Evolutionary conservation across 2,888 invertebrate genomes (phyloP).

Genomic region (Brachypterus glaber): DNA sequence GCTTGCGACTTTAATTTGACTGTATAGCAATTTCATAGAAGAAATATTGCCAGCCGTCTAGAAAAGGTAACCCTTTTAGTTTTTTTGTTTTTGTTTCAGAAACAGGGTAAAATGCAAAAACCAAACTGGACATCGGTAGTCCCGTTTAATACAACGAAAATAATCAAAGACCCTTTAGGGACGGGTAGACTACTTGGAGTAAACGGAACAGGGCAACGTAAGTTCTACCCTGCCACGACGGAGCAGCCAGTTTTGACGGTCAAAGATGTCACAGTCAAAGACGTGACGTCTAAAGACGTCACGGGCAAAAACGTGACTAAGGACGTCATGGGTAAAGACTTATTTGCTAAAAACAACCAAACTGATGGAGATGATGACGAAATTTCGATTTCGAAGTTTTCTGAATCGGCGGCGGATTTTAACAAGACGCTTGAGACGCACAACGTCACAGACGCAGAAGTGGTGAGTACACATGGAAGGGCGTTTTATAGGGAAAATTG

Average conservation of each 20-base stretch:
- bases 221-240: slow-evolving; percentile 19
- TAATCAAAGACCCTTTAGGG: slow-evolving; percentile 2
- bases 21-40: too few relatives aligned
- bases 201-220: slow-evolving; percentile 43
- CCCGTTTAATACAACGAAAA: too few relatives aligned
- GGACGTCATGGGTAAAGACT: slow-evolving; percentile 7
- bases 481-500: too few relatives aligned
- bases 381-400: slow-evolving; percentile 33
- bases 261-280: not conserved
- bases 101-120: slow-evolving; percentile 1
- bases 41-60: too few relatives aligned
- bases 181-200: slow-evolving; percentile 38
- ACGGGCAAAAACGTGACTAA: too few relatives aligned
- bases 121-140: too few relatives aligned
- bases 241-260: slow-evolving; percentile 12
- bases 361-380: slow-evolving; percentile 21
- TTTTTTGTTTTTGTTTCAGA: too few relatives aligned
- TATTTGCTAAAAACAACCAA: slow-evolving; percentile 11
- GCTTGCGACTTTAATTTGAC: too few relatives aligned
- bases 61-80: too few relatives aligned
- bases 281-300: not conserved
- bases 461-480: too few relatives aligned
- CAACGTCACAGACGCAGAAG: slow-evolving; percentile 40
- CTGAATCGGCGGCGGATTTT: slow-evolving; percentile 34
- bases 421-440: slow-evolving; percentile 41